Base-by-base conservation (phyloP, 2,888 invertebrate species). In the Aporophyla lueneburgensis region DNA sequence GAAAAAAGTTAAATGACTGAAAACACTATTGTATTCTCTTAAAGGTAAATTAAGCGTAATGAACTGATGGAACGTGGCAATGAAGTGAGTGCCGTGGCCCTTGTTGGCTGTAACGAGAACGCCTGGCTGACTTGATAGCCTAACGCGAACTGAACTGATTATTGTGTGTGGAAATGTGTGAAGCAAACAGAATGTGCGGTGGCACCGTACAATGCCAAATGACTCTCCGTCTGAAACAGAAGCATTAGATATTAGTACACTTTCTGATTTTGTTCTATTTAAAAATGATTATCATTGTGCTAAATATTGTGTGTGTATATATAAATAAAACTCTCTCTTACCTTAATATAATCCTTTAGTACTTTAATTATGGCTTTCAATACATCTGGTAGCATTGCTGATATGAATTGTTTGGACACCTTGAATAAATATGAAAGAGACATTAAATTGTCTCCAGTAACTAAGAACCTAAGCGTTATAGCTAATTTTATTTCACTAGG, bases 291-390 rank as follows among this genome's bases (percentile, higher is more conserved):
- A 33, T 53, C 24, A 53, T 67, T 67, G 53, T 67, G 53, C 58
- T 65, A 56, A 71, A 71, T 71, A 61, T 59, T 70, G 46, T 62
- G 40, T 67, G 58, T 66, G 19, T 27, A 59, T 59, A 59, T 59
- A 71, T 78, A 74, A 72, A 72, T 54, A 72, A 72, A 72, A 70
- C 49, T 56, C 63, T 43, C 40, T 40, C 67, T 54, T 67, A 67
- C 67, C 73, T 74, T 62, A 59, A 77, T 68, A 71, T 74, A 58
- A 71, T 80, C 74, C 71, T 74, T 77, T 74, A 80, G 70, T 76
- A 73, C 76, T 70, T 80, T 62, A 58, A 65, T 65, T 65, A 80
- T 76, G 65, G 76, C 71, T 76, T 71, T 71, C 53, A 71, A 71
- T 61, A 77, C 76, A 72, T 77, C 72, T 72, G 76, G 54, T 54